A percentile compares a stretch with the other conserved stretches of the same genome.
phyloP scores from a whole-genome alignment of 2,888 invertebrate genomes.

The Drosophila mimetica region DNA sequence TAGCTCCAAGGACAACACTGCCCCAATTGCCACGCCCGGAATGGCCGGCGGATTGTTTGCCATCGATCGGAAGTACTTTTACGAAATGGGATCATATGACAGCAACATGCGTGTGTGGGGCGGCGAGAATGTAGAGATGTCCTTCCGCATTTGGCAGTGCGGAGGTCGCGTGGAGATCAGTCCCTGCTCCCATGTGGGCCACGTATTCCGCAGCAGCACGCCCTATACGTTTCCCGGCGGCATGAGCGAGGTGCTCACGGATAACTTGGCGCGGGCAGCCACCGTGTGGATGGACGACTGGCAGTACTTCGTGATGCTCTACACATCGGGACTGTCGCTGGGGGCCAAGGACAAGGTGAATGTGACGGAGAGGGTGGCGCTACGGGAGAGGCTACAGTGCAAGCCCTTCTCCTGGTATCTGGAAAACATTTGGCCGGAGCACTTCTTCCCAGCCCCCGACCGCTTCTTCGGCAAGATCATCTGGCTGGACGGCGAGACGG shows the following conservation, averaged over 20 bases:
- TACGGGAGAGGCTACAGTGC: constrained; percentile 90
- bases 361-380: constrained; percentile 87
- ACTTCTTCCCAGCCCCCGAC: constrained; percentile 95
- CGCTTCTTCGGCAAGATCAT: constrained; percentile 95
- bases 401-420: constrained; percentile 97
- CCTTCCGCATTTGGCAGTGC: constrained; percentile 98
- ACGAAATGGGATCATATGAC: constrained; percentile 94
- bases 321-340: constrained; percentile 88
- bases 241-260: constrained; percentile 90
- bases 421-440: constrained; percentile 97
- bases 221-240: constrained; percentile 98
- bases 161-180: constrained; percentile 95
- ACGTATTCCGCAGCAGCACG: constrained; percentile 95
- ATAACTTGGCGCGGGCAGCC: constrained; percentile 96
- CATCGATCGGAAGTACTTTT: constrained; percentile 93
- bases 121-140: constrained; percentile 98
- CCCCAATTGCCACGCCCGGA: constrained; percentile 92
- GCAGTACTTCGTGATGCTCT: constrained; percentile 95
- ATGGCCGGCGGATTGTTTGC: constrained; percentile 96
- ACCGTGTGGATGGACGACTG: constrained; percentile 99
- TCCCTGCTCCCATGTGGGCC: constrained; percentile 97
- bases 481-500: constrained; percentile 81
- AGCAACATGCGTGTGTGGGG: constrained; percentile 97
- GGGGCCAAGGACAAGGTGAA: constrained; percentile 78
- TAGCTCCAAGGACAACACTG: constrained; percentile 86